Percentiles rank a stretch among this genome's conserved stretches.
Conservation (phyloP, 2,113 vertebrate genomes). For the Ancistrus triradiatus region DNA sequence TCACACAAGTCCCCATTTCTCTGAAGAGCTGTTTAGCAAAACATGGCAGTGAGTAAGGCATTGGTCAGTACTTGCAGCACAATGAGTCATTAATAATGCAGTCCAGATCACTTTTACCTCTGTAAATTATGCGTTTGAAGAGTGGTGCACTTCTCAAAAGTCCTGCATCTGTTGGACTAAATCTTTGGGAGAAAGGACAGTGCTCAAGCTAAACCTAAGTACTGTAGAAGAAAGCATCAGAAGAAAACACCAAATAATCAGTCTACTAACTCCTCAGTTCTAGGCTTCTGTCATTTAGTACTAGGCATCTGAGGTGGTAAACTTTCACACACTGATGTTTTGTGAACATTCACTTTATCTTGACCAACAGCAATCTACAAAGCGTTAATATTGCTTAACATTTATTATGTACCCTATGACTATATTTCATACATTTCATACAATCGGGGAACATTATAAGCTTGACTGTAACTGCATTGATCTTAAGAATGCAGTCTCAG, state of each 20-base stretch:
- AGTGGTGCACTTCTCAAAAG: slow-evolving; percentile 52
- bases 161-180: slow-evolving; percentile 44
- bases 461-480: too few species aligned
- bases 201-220: slow-evolving; percentile 48
- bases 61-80: slow-evolving; percentile 65
- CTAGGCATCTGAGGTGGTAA: neutral
- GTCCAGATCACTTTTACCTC: slow-evolving; percentile 73
- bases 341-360: slow-evolving; percentile 33
- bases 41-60: slow-evolving; percentile 55
- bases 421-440: too few species aligned
- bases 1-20: slow-evolving; percentile 49
- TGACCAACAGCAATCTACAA: too few species aligned
- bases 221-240: slow-evolving; percentile 42
- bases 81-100: slow-evolving; percentile 72
- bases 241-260: slow-evolving; percentile 53
- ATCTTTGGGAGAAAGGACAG: slow-evolving; percentile 56
- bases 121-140: slow-evolving; percentile 54
- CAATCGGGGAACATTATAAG: too few species aligned
- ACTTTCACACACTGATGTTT: slow-evolving; percentile 21
- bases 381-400: too few species aligned
- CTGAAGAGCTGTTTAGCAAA: slow-evolving; percentile 64
- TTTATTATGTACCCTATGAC: too few species aligned
- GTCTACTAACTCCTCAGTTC: too few species aligned
- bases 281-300: neutral
- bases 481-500: neutral